Base-by-base conservation (phyloP, 1,140 invertebrate genomes). In the Bombus ignitus region DNA sequence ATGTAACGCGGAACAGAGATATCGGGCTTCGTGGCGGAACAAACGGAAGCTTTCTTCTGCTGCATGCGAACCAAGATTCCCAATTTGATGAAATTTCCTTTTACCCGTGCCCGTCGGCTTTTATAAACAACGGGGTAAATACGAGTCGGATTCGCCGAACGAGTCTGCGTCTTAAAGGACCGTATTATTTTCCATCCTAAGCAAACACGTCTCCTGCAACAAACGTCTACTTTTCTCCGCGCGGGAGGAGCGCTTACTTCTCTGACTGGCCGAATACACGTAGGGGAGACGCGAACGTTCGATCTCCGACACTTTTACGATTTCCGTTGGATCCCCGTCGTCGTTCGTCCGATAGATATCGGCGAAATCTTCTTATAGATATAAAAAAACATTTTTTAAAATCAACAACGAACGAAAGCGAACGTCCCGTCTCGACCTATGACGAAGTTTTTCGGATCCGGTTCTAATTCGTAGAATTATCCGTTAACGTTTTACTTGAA, bases 1-100 rank as follows among this genome's bases (percentile, higher is more conserved):
- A 66, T 66, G 81, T 76, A 83, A 83, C 66, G 53, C 59, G n/a
- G 44, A 44, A 13, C 25, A 25, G 81, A 62, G 75, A 66, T 66
- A 83, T 76, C 66, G 81, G 18, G n/a, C 39, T 44, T 6, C 32
- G 15, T 10, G 15, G 4, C 13, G 32, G 72, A 39, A 59, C 72
- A 65, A 83, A 76, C 81, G 47, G 39, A 37, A 8, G 44, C 81
- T 53, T 59, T 10, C n/a, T 15, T 0, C 22, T 1, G 9, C 13
- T 65, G n/a, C n/a, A 18, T 0, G 32, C 18, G 15, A 13, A 25
- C 28, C 59, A 2, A 28, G 12, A 62, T 25, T 81, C 28, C 47
- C 15, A 42, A 80, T 25, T 53, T 37, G 25, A 81, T 37, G 68
- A 39, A 81, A 81, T 73, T 44, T 37, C 70, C 35, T 13, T 72